Evolutionary conservation across 2,797 vertebrate genomes (phyloP), one percentile per base, ranked within the genome.

Genomic region (Corythornis leucogaster): DNA sequence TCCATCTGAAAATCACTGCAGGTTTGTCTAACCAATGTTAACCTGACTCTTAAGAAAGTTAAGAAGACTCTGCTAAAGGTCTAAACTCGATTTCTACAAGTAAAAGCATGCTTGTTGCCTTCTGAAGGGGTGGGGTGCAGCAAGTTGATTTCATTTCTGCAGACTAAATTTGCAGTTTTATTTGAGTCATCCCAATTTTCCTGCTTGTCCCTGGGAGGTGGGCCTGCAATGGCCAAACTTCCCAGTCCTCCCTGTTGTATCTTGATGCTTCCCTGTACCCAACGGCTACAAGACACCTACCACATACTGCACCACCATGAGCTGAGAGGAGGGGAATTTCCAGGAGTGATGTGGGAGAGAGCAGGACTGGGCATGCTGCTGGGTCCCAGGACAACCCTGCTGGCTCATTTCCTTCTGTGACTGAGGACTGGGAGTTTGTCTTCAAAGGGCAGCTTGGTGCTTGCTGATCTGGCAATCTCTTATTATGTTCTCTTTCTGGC

Each of bases 291-390:
- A 90, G 81, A 64, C 61, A 95, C 89, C 92, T 87, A 94, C 89
- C 71, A 55, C 94, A 80, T 51, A 94, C 75, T 67, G 26, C 68
- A 75, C 67, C 2, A 1, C 48, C 59, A 13, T 0, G 5, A 89
- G 62, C 68, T 86, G 76, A 82, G 92, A 94, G 92, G 92, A 90
- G 93, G 95, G 94, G 94, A 94, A 96, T 95, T 95, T 96, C 94
- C 94, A 71, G 62, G 58, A 92, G 45, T 3, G 17, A 80, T 48
- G 79, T 93, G 87, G 88, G 86, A 94, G 75, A 70, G 62, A 66
- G 62, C 95, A 94, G 69, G 95, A 92, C 62, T 28, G 46, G 69
- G 94, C 94, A 80, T 58, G 95, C 66, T 89, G 5, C 54, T 83
- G 76, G 66, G 84, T 90, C 26, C 81, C 81, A 82, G 81, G 90